Conservation (phyloP, 2,113 vertebrate genomes). For the Hypocryptadius cinnamomeus region DNA sequence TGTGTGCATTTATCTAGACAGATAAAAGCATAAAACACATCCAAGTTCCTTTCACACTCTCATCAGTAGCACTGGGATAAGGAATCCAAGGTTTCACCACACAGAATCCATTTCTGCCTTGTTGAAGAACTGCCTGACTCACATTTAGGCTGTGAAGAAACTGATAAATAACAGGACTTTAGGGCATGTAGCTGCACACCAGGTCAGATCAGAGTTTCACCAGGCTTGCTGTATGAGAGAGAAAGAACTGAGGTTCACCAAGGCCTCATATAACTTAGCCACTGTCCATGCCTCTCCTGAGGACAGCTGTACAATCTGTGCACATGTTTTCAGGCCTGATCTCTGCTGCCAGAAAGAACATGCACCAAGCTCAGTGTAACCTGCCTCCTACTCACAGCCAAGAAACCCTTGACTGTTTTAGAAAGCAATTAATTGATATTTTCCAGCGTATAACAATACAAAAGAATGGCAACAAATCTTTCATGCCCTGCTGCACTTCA, state of each 20-base stretch:
- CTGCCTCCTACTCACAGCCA: neutral
- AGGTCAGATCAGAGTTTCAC: neutral
- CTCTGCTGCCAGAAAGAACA: neutral
- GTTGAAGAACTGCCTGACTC: neutral
- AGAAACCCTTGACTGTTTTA: neutral
- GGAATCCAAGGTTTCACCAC: neutral
- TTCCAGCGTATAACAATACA: neutral
- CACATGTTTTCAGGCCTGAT: neutral
- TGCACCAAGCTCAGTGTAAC: neutral
- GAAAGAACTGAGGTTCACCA: neutral
- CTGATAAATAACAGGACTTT: neutral
- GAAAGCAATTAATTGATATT: neutral
- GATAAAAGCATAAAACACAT: neutral
- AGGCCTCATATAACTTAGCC: neutral
- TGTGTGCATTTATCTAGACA: neutral
- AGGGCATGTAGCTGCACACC: neutral
- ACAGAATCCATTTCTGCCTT: neutral
- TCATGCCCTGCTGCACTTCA: neutral
- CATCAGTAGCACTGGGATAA: neutral
- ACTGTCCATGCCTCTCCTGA: neutral
- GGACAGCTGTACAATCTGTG: neutral
- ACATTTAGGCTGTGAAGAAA: neutral
- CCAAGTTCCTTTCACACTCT: neutral
- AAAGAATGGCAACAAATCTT: neutral
- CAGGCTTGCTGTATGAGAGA: neutral